Evolutionary conservation across 1,140 invertebrate species (phyloP), one percentile per base, ranked within the genome.

Genomic region (Drosophila burlai): DNA sequence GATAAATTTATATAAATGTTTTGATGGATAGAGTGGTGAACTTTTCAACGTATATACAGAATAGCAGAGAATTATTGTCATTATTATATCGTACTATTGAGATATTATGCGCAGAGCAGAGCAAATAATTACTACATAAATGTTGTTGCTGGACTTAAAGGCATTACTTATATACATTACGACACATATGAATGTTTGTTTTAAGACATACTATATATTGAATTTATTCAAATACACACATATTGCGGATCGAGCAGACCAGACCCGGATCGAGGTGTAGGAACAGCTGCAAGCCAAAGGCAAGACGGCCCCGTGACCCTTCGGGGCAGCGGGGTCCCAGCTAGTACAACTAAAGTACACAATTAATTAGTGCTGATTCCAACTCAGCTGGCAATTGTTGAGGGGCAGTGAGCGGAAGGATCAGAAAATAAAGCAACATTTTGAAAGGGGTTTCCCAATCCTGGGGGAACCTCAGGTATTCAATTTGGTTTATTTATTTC

Each of bases 211-310:
- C 67, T 50, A 66, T 61, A 65, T 61, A 87, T 89, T 87, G 84
- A 87, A 83, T 89, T 87, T 84, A 87, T 76, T 83, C 84, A 87
- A 87, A 84, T 87, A 87, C 84, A 87, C 84, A 87, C 84, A 87
- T 87, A 87, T 87, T 90, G 86, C 45, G 63, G 64, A 79, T 74
- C 34, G 57, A 61, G 45, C 67, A 58, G 31, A 49, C 45, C 60
- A 38, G 38, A 46, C 24, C 62, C 24, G 29, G 68, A 34, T 45
- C 55, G 38, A 36, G 45, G 38, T 16, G 24, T 76, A 71, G 76
- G 73, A 71, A 59, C 55, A 84, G 68, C 68, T 78, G 77, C 72
- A 68, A 49, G 81, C 66, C 81, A 84, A 84, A 78, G 77, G 74
- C 65, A 45, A 45, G 46, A 57, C 38, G 54, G 52, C n/a, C 71